These are phyloP conservation scores for Leptopilina clavipes DNA, from an alignment of 1,140 invertebrate species.

Conservation along the genomic window DNA sequence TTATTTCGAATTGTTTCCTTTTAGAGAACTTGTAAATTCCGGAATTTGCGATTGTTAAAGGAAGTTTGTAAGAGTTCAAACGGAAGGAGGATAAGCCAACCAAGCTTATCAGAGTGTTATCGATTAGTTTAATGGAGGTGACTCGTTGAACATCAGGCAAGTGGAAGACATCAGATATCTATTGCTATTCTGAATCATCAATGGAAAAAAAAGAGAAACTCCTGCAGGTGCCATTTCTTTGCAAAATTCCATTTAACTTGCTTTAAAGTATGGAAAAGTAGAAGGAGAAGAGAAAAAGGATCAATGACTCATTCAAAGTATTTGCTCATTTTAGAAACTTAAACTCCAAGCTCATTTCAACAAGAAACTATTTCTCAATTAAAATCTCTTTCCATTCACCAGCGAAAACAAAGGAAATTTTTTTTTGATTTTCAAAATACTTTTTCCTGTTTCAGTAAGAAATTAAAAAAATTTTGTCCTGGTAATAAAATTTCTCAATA, in stretches of 20 bases:
- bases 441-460: no score
- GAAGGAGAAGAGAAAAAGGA: not conserved
- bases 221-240: not conserved
- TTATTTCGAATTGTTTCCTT: no score
- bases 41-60: not conserved
- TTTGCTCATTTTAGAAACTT: conserved; percentile 3
- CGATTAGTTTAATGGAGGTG: conserved; percentile 23
- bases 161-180: conserved; percentile 19
- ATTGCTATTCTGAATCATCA: not conserved
- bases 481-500: no score
- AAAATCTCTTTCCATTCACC: not conserved
- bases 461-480: no score
- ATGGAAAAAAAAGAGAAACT: not conserved
- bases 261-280: conserved; percentile 2
- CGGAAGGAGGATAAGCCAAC: conserved; percentile 13
- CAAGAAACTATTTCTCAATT: conserved; percentile 1
- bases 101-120: conserved; percentile 16
- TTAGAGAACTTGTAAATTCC: not conserved
- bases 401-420: not conserved
- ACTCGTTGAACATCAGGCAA: conserved; percentile 12
- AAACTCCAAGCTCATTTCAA: not conserved
- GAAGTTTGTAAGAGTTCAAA: not conserved
- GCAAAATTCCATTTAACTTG: conserved; percentile 15
- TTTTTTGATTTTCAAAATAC: no score
- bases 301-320: not conserved